Percentiles rank a stretch among this genome's conserved stretches.
Conservation (phyloP, 1,140 invertebrate genomes). For the Hycleus phaleratus region DNA sequence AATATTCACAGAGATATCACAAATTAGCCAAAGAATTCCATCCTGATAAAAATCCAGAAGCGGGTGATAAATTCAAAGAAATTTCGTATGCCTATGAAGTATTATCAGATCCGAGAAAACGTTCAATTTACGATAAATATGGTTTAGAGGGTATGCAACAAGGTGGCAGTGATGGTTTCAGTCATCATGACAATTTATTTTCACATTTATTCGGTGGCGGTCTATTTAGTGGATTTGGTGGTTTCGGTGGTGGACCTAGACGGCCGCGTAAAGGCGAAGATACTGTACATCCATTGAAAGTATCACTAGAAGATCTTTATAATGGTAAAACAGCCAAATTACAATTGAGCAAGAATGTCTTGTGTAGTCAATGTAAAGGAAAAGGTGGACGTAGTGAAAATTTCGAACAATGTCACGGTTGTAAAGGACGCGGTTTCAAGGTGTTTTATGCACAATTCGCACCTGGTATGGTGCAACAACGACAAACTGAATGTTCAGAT, state of each 20-base stretch:
- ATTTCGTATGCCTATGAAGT: conserved; percentile 84
- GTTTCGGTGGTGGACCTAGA: conserved; percentile 42
- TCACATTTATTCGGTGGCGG: conserved; percentile 57
- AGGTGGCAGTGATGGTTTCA: conserved; percentile 50
- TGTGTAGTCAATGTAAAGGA: conserved; percentile 78
- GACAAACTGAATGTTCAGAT: conserved; percentile 64
- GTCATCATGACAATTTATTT: conserved; percentile 51
- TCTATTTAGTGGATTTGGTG: conserved; percentile 53
- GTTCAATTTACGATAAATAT: conserved; percentile 65
- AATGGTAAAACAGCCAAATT: conserved; percentile 79
- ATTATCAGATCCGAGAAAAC: conserved; percentile 62
- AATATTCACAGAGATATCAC: conserved; percentile 59
- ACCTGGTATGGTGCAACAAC: conserved; percentile 77
- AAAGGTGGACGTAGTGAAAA: conserved; percentile 72
- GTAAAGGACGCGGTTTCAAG: conserved; percentile 72
- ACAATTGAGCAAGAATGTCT: conserved; percentile 78
- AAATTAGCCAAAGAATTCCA: conserved; percentile 82
- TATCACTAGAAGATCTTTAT: conserved; percentile 86
- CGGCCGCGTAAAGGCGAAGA: conserved; percentile 55
- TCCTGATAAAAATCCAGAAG: conserved; percentile 78
- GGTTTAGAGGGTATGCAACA: conserved; percentile 75
- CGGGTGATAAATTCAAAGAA: conserved; percentile 81
- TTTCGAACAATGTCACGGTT: conserved; percentile 62
- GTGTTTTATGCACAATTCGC: conserved; percentile 59
- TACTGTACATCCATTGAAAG: conserved; percentile 63